Base-by-base conservation (phyloP, 2,888 invertebrate genomes). In the Sarcophaga subvicina region DNA sequence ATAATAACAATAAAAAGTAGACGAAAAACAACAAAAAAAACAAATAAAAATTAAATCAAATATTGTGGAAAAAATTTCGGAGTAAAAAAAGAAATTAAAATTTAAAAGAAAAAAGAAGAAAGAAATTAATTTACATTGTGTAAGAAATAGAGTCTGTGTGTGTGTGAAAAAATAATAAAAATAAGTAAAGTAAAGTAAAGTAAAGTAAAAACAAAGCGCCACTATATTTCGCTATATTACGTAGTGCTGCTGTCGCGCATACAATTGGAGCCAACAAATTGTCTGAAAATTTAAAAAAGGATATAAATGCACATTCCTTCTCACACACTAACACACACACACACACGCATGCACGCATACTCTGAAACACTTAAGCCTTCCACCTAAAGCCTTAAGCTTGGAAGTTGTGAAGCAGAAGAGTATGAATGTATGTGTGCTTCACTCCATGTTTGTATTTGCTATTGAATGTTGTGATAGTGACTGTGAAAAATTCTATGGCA, bases 181-280 rank as follows among this genome's bases (percentile, higher is more conserved):
- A 54, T 54, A 54, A 54, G 17, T 54, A 17, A 17, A 54, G 17
- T 54, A 17, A 17, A 54, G 17, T 37, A 37, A 54, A 54, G 17
- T 54, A 17, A 17, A 54, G 10, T 54, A 54, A 54, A 54, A 10
- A 37, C 10, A 37, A 37, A 72, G 14, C 59, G 20, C 67, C 37
- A 59, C 66, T 37, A 27, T 75, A 49, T 75, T 69, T 66, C 73
- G 59, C 66, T 37, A 27, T 75, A 49, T 75, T 73, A 71, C 73
- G 59, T 72, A 71, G 64, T 49, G 22, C 45, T 78, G 77, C 73
- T 73, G 69, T 22, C 37, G n/a, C 73, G 49, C 20, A 64, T 75
- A 80, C 63, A 63, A 49, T 76, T 84, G 84, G 87, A 87, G 87
- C 87, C 87, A 87, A 62, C 49, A 76, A 79, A 84, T 86, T 86